phyloP scores from a whole-genome alignment of 2,888 invertebrate species.

The Luffia ferchaultella region DNA sequence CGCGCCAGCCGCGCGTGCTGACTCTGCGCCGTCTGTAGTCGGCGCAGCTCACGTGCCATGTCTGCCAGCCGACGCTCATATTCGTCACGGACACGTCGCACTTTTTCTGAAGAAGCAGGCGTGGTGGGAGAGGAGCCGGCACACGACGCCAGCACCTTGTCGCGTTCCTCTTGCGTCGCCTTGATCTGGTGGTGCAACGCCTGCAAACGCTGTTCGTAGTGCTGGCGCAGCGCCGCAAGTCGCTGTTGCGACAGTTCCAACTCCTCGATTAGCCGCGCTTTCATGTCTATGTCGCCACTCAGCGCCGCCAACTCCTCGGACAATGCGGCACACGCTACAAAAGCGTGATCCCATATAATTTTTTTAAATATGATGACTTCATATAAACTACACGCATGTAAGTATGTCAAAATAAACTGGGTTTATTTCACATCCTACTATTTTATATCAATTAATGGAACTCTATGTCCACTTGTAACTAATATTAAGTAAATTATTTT shows the following conservation, averaged over 20 bases:
- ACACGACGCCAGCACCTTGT: constrained; percentile 79
- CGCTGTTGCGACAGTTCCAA: constrained; percentile 88
- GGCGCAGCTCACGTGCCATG: constrained; percentile 87
- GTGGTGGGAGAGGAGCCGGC: constrained; percentile 8
- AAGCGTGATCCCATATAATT: too few species aligned
- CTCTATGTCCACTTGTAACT: too few species aligned
- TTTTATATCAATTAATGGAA: too few species aligned
- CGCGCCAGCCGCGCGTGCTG: constrained; percentile 88
- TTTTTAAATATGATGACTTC: too few species aligned
- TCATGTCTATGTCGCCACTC: constrained; percentile 93
- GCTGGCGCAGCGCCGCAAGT: constrained; percentile 83
- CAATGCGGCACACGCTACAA: constrained; percentile 60
- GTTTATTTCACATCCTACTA: too few species aligned
- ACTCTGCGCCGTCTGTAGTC: constrained; percentile 85
- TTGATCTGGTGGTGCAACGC: constrained; percentile 85
- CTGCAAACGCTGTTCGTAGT: constrained; percentile 91
- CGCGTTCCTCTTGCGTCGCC: constrained; percentile 89
- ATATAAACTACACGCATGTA: too few species aligned
- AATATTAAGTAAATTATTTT: too few species aligned
- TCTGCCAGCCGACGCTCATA: constrained; percentile 85
- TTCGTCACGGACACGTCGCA: constrained; percentile 85
- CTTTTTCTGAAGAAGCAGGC: constrained; percentile 70
- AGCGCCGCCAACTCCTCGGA: constrained; percentile 87
- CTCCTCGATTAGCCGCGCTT: constrained; percentile 93
- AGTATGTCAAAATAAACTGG: too few species aligned